phyloP scores from a whole-genome alignment of 2,888 invertebrate species.

The Crioceris asparagi region DNA sequence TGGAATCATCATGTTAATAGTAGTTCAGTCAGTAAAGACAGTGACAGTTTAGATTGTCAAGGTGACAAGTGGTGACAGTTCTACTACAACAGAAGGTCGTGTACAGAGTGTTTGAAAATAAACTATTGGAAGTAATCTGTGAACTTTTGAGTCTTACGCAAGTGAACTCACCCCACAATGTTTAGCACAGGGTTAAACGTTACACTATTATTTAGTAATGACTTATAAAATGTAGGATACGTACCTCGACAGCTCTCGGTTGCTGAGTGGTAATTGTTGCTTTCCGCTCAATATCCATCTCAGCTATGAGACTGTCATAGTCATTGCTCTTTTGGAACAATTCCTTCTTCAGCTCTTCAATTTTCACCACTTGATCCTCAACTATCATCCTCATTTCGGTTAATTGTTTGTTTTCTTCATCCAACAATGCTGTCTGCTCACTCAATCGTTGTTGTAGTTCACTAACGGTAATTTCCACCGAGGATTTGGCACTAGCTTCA shows the following conservation, averaged over 20 bases:
- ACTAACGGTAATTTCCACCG: constrained; percentile 33
- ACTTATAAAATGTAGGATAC: background rate
- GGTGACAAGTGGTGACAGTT: no score
- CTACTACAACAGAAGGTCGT: no score
- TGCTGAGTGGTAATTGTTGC: constrained; percentile 20
- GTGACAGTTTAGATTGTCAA: no score
- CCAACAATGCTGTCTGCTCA: constrained; percentile 43
- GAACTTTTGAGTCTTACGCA: no score
- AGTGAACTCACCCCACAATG: no score
- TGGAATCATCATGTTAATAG: no score
- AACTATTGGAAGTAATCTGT: no score
- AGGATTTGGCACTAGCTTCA: background rate
- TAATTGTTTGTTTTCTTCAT: constrained; percentile 46
- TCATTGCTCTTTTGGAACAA: constrained; percentile 49
- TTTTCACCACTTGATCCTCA: constrained; percentile 61
- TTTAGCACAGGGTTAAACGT: no score
- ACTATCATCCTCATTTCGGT: constrained; percentile 49
- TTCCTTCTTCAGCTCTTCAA: constrained; percentile 60
- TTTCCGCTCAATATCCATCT: constrained; percentile 30
- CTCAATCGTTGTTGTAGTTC: constrained; percentile 44
- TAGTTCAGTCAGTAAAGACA: no score
- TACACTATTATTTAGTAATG: background rate
- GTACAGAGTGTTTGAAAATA: no score
- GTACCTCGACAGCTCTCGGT: constrained; percentile 9
- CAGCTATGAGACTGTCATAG: constrained; percentile 41